Conservation (phyloP, 2,888 invertebrate genomes). For the Macaria notata region DNA sequence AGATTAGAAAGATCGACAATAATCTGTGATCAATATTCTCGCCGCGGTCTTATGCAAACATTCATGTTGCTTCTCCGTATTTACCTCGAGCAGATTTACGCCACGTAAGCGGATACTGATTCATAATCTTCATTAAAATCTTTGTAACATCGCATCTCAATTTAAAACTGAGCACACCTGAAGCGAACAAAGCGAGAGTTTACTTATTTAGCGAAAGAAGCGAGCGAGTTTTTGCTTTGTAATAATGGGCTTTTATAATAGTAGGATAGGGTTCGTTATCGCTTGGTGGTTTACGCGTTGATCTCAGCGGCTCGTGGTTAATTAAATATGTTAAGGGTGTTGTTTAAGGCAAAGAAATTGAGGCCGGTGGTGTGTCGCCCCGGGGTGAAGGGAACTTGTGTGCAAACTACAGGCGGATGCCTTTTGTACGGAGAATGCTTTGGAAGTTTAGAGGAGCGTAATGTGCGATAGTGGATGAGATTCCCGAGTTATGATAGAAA, state of each 20-base stretch:
- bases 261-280: slow-evolving; percentile 15
- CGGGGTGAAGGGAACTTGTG: slow-evolving; percentile 31
- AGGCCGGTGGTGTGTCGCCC: slow-evolving; percentile 37
- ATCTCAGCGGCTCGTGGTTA: slow-evolving; percentile 44
- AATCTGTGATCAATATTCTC: slow-evolving; percentile 19
- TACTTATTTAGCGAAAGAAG: slow-evolving; percentile 19
- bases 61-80: slow-evolving; percentile 14
- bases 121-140: slow-evolving; percentile 46
- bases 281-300: slow-evolving; percentile 5
- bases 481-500: no score
- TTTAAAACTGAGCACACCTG: slow-evolving; percentile 37
- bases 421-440: slow-evolving; percentile 21
- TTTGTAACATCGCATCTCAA: slow-evolving; percentile 43
- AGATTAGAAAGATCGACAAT: no score
- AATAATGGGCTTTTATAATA: slow-evolving; percentile 9
- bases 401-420: slow-evolving; percentile 19
- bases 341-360: slow-evolving; percentile 61
- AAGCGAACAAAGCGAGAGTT: slow-evolving; percentile 26
- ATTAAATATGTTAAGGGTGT: slow-evolving; percentile 68
- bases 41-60: slow-evolving; percentile 13
- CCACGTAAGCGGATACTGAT: slow-evolving; percentile 30
- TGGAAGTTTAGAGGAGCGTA: slow-evolving; percentile 1
- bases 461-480: no score
- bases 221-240: neutral
- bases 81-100: slow-evolving; percentile 28